Conservation (phyloP, 1,140 invertebrate species). For the Palaemon carinicauda region DNA sequence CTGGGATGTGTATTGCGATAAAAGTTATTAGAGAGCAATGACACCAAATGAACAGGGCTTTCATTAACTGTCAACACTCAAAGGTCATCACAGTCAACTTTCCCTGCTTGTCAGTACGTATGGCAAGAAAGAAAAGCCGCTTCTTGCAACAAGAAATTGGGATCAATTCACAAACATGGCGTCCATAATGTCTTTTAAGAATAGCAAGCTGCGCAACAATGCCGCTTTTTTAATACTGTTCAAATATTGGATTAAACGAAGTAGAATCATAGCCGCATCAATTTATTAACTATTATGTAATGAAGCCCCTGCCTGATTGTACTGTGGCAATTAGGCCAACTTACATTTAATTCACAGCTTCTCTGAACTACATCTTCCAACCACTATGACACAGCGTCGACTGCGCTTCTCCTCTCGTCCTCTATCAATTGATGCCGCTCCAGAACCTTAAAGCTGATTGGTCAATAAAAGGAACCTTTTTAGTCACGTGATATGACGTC, state of each 20-base stretch:
- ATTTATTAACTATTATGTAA: not conserved
- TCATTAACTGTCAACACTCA: no score
- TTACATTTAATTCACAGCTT: conserved; percentile 44
- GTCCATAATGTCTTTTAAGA: not conserved
- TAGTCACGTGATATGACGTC: no score
- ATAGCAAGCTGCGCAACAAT: not conserved
- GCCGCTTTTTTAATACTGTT: not conserved
- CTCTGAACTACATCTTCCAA: conserved; percentile 32
- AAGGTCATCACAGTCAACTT: no score
- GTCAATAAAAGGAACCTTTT: conserved; percentile 17
- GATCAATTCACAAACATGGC: not conserved
- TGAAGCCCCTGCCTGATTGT: not conserved
- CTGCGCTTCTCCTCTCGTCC: conserved; percentile 49
- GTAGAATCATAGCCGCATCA: not conserved
- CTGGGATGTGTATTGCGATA: no score
- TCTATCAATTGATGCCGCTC: conserved; percentile 32
- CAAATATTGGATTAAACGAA: not conserved
- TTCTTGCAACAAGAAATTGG: no score
- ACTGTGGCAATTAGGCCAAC: not conserved
- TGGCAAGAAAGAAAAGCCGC: no score
- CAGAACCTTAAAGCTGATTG: conserved; percentile 25
- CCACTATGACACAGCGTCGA: conserved; percentile 9
- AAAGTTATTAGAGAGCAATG: no score
- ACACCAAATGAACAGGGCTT: no score
- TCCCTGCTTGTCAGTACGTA: no score